These are phyloP conservation scores for Battus philenor DNA, from an alignment of 1,140 invertebrate genomes.

Conservation along the genomic window DNA sequence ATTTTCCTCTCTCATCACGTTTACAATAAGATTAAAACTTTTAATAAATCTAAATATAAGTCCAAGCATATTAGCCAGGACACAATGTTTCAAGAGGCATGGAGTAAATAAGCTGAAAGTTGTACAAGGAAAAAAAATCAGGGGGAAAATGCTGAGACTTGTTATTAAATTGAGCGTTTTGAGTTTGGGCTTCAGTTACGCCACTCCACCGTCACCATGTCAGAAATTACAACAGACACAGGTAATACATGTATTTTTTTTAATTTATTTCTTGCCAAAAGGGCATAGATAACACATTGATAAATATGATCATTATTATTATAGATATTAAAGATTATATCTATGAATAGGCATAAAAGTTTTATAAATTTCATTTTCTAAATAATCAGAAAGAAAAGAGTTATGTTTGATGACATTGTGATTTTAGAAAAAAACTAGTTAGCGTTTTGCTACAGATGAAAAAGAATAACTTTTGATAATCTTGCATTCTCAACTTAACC, in stretches of 20 bases:
- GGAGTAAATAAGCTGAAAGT: conserved; percentile 6
- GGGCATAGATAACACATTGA: too few relatives aligned
- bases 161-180: conserved; percentile 31
- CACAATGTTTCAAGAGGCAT: conserved; percentile 12
- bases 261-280: background rate
- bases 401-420: too few relatives aligned
- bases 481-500: too few relatives aligned
- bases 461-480: too few relatives aligned
- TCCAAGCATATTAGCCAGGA: conserved; percentile 6
- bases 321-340: too few relatives aligned
- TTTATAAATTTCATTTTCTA: too few relatives aligned
- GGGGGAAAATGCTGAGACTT: conserved; percentile 28
- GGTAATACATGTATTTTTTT: conserved; percentile 27
- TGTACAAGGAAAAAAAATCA: background rate
- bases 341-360: too few relatives aligned
- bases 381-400: too few relatives aligned
- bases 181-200: conserved; percentile 29
- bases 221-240: conserved; percentile 49
- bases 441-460: too few relatives aligned
- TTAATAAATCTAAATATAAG: conserved; percentile 31
- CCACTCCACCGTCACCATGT: conserved; percentile 29
- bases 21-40: conserved; percentile 13
- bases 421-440: too few relatives aligned
- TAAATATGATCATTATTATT: too few relatives aligned
- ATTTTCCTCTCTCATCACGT: conserved; percentile 20